These are phyloP conservation scores for Tipula vernalis DNA, from an alignment of 2,888 invertebrate genomes.

Conservation along the genomic window DNA sequence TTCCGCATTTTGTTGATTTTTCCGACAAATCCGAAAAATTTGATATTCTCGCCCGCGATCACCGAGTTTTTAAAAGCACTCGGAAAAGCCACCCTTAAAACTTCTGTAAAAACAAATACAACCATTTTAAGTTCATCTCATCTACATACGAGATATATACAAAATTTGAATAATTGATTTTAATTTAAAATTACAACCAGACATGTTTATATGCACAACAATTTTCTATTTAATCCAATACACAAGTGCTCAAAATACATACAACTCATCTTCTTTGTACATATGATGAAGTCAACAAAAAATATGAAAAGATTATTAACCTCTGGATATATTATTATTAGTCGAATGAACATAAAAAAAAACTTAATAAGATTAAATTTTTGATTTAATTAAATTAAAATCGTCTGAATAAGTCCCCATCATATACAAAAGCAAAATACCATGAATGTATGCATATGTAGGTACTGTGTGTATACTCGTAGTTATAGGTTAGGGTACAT, in stretches of 20 bases:
- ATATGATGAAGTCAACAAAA: background rate
- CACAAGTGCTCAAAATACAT: background rate
- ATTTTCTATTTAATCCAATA: background rate
- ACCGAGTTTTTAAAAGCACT: too few relatives aligned
- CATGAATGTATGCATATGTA: background rate
- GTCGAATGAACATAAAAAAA: background rate
- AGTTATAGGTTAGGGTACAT: background rate
- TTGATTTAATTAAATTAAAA: constrained; percentile 4
- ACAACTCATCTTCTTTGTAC: background rate
- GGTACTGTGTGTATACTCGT: background rate
- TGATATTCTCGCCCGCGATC: too few relatives aligned
- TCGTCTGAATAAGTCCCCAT: background rate
- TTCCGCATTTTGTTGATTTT: too few relatives aligned
- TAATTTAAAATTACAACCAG: background rate
- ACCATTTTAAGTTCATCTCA: background rate
- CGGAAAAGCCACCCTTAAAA: too few relatives aligned
- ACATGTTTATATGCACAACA: background rate
- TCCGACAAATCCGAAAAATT: too few relatives aligned
- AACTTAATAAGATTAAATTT: background rate
- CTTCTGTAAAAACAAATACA: too few relatives aligned
- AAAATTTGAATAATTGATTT: background rate
- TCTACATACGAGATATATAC: background rate
- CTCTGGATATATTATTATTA: background rate
- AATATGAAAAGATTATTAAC: background rate
- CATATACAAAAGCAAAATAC: background rate